Base-by-base conservation (phyloP, 1,140 invertebrate genomes). In the Drosophila insularis region DNA sequence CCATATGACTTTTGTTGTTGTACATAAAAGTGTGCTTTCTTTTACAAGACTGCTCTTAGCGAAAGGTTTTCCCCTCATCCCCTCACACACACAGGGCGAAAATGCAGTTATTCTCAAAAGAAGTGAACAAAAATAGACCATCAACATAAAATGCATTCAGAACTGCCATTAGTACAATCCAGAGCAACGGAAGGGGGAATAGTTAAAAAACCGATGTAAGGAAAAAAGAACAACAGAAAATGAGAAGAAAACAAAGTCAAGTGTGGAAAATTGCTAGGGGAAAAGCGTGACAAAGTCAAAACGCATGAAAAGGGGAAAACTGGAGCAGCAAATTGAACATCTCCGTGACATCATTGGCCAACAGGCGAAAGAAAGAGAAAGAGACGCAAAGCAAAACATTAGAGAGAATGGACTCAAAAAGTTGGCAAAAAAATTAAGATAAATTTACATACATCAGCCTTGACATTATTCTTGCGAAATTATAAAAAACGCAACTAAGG, bases 51-150 rank as follows among this genome's bases (percentile, higher is more conserved):
- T 59, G 56, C 27, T 59, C 59, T 74, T 74, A 46, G 63, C 68
- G 35, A 74, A 74, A 60, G 66, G 71, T 73, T 74, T 63, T 67
- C 55, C 81, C 81, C 65, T 73, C 85, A 77, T 80, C 85, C 69
- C 81, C 82, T 69, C 64, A 19, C 63, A 27, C 56, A 68, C 64
- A 56, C 55, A n/a, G 10, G 6, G 19, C n/a, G n/a, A n/a, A n/a
- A n/a, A n/a, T n/a, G n/a, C n/a, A n/a, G n/a, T n/a, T n/a, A n/a
- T n/a, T n/a, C n/a, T n/a, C n/a, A n/a, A n/a, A n/a, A 32, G 21
- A 53, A 35, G 31, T 17, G 17, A 17, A 10, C 10, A 19, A 63
- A 63, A 50, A 54, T 64, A 54, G 62, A 54, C 62, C 43, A 64
- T 53, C 55, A 37, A 43, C 21, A 73, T 31, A 40, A 8, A 59